Base-by-base conservation (phyloP, 2,113 vertebrate species). In the Motacilla alba region DNA sequence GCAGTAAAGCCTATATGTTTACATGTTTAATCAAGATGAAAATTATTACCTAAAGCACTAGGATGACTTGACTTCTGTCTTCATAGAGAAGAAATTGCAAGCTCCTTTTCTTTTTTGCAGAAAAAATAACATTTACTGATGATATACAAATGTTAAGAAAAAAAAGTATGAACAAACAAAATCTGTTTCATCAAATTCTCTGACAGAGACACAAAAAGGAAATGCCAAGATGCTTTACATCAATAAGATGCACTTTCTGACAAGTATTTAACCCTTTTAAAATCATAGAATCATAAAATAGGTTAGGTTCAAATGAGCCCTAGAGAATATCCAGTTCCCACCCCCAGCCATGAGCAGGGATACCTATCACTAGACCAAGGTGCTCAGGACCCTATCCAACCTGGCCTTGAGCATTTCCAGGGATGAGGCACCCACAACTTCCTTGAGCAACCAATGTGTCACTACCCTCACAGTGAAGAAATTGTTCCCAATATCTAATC, bases 111-210 rank as follows among this genome's bases (percentile, higher is more conserved):
- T 44, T 24, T 78, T 87, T 95, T 94, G 92, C 80, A 94, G 94
- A 93, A 89, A 97, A 97, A 97, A 96, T 86, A 92, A 93, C 83
- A 85, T 91, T 96, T 86, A 84, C 92, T 96, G 90, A 94, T 95
- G 90, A 97, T 95, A 94, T 7, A 96, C 88, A 85, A 90, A 95
- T 96, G 96, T 96, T 96, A 91, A 96, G 94, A 96, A 93, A 96
- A 80, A 95, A 93, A 97, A 98, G 96, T 97, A 97, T 96, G 94
- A 98, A 95, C 95, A 98, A 98, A 97, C 97, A 98, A 96, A 97
- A 97, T 94, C 97, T 97, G 96, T 97, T 97, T 94, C 94, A 92
- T 94, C 90, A 89, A 97, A 97, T 86, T 96, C 94, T 18, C 12
- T 88, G 93, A 92, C 20, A 90, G 68, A 83, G 49, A 86, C 63